phyloP scores from a whole-genome alignment of 2,113 vertebrate species.

The Poecile atricapillus region DNA sequence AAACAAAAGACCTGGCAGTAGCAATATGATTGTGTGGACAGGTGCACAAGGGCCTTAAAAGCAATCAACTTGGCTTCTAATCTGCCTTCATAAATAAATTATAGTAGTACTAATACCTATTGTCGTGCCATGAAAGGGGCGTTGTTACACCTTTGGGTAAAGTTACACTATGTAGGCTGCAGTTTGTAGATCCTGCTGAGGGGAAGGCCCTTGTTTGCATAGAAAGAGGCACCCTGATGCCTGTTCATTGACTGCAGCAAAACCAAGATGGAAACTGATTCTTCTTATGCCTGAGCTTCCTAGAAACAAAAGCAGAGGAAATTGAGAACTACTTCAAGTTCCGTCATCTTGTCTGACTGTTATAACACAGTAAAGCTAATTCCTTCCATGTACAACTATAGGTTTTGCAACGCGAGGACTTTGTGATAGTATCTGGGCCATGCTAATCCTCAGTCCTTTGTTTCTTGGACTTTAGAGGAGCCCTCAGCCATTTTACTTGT shows the following conservation, averaged over 20 bases:
- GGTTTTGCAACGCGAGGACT: background rate
- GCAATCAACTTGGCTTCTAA: background rate
- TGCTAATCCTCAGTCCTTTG: background rate
- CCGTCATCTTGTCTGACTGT: background rate
- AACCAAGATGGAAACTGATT: background rate
- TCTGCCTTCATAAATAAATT: conserved; percentile 62
- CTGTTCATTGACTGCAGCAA: background rate
- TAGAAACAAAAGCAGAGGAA: background rate
- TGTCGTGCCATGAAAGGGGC: conserved; percentile 16
- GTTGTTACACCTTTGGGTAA: conserved; percentile 34
- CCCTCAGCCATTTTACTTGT: background rate
- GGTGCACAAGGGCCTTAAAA: background rate
- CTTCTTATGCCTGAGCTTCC: background rate
- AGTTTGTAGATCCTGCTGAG: background rate
- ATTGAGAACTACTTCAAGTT: background rate
- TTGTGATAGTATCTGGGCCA: background rate
- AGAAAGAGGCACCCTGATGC: background rate
- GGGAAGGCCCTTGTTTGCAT: background rate
- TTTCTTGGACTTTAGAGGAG: background rate
- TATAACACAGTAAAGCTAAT: background rate
- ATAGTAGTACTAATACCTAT: background rate
- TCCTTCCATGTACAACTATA: background rate
- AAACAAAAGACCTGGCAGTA: background rate
- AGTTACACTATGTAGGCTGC: conserved; percentile 13
- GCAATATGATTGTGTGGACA: background rate